A percentile compares a stretch with the other conserved stretches of the same genome.
phyloP scores from a whole-genome alignment of 1,140 invertebrate genomes.

The Augochlora pura region DNA sequence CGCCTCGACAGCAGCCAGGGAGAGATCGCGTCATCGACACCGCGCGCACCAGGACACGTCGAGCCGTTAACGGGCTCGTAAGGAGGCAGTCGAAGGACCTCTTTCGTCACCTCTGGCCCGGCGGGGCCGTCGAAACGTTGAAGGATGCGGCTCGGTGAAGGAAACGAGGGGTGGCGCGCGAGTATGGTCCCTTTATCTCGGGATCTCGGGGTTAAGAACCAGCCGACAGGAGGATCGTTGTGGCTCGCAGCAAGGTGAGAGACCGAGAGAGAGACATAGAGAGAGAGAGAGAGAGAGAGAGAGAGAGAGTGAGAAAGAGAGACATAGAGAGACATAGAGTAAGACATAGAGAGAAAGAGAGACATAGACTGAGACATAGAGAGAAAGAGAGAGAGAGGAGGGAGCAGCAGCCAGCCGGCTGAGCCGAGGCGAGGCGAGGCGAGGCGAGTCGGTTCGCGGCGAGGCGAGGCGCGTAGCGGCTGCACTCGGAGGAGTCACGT shows the following conservation, averaged over 20 bases:
- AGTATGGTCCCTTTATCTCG: conserved; percentile 38
- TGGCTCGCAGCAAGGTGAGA: conserved; percentile 1
- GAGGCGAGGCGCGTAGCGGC: conserved; percentile 38
- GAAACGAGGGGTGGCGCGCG: not conserved
- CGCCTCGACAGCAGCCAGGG: no score
- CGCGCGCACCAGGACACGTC: no score
- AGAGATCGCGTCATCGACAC: no score
- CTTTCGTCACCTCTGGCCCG: not conserved
- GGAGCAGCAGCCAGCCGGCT: conserved; percentile 43
- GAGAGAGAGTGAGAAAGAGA: not conserved
- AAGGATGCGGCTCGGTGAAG: not conserved
- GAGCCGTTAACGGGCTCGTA: no score
- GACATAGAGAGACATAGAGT: not conserved
- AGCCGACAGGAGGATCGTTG: conserved; percentile 54
- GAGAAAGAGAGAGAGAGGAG: conserved; percentile 2
- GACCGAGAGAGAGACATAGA: conserved; percentile 7
- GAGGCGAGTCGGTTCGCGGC: conserved; percentile 30
- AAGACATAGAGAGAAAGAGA: conserved; percentile 11
- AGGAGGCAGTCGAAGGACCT: no score
- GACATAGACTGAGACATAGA: no score
- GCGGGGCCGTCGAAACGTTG: not conserved
- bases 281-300: not conserved
- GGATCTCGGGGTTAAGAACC: conserved; percentile 58
- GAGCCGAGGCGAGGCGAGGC: conserved; percentile 2
- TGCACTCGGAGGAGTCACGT: conserved; percentile 55